Base-by-base conservation (phyloP, 2,113 vertebrate genomes). In the Oncorhynchus mykiss region DNA sequence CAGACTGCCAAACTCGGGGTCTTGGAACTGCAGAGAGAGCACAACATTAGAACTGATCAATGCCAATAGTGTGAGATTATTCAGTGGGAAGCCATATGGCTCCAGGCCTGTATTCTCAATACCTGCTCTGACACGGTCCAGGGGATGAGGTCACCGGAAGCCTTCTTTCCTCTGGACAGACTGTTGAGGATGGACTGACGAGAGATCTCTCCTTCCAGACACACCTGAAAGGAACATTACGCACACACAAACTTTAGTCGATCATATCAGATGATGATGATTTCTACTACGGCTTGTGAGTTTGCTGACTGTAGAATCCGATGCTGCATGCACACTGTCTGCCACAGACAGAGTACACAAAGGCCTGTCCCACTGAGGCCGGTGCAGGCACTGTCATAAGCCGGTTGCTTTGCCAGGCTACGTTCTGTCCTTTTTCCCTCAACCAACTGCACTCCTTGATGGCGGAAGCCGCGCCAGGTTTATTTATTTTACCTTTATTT, bases 101-200 rank as follows among this genome's bases (percentile, higher is more conserved):
- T 3, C 5, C 70, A 45, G 39, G 39, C 39, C 39, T 45, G 2
- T 45, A 45, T 45, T 45, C 9, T 12, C 9, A 45, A 11, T 87
- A 99, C 98, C 96, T 99, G 98, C 73, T 99, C 98, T 0, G 98
- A 99, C 34, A 99, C 71, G 0, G 96, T 99, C 98, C 98, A 99
- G 0, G 98, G 98, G 87, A 99, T 99, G 45, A 99, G 95, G 80
- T 99, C 98, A 2, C 98, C 97, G 0, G 96, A 96, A 22, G 98
- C 97, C 73, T 99, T 99, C 90, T 95, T 99, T 24, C 98, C 98
- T 84, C 97, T 93, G 27, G 97, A 97, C 29, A 99, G 92, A 86
- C 97, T 98, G 87, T 92, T 97, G 78, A 99, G 90, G 87, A 99
- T 95, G 64, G 97, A 97, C 83, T 99, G 96, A 0, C 92, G 94